Evolutionary conservation across 2,888 invertebrate species (phyloP).

Genomic region (Pharmacophagus antenor): DNA sequence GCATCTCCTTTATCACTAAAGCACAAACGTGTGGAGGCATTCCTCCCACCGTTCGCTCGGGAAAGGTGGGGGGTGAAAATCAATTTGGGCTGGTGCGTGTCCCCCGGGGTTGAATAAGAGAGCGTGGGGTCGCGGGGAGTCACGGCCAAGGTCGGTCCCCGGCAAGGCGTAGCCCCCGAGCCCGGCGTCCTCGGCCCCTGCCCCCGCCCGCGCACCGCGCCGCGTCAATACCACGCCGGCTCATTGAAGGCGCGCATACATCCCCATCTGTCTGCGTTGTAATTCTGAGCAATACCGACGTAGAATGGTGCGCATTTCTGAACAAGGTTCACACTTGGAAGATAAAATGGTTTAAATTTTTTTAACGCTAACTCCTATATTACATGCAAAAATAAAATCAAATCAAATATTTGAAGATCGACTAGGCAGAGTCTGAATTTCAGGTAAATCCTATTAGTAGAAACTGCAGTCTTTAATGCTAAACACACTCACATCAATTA

Average conservation of each 20-base stretch:
- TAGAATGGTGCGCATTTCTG: slow-evolving; percentile 9
- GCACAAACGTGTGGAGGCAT: slow-evolving; percentile 6
- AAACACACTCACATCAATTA: no score
- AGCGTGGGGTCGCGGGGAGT: slow-evolving; percentile 50
- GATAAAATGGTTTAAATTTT: neutral
- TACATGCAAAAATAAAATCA: no score
- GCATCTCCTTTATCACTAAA: slow-evolving; percentile 4
- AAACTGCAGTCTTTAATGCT: no score
- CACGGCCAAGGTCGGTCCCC: slow-evolving; percentile 78
- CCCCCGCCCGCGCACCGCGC: slow-evolving; percentile 36
- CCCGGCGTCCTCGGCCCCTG: slow-evolving; percentile 35
- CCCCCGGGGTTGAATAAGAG: slow-evolving; percentile 46
- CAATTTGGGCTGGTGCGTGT: slow-evolving; percentile 58
- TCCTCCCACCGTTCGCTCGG: slow-evolving; percentile 26
- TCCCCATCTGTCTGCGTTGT: slow-evolving; percentile 7
- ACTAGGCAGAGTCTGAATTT: no score
- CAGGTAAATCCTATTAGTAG: no score
- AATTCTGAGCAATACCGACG: slow-evolving; percentile 6
- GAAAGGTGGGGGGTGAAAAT: slow-evolving; percentile 53
- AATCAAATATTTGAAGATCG: no score
- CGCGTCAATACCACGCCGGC: slow-evolving; percentile 53
- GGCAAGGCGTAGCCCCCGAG: slow-evolving; percentile 36
- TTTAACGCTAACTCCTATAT: no score
- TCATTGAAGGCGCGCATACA: slow-evolving; percentile 56
- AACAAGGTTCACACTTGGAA: slow-evolving; percentile 4